Conservation (phyloP, 2,113 vertebrate species). For the Ochotona princeps region DNA sequence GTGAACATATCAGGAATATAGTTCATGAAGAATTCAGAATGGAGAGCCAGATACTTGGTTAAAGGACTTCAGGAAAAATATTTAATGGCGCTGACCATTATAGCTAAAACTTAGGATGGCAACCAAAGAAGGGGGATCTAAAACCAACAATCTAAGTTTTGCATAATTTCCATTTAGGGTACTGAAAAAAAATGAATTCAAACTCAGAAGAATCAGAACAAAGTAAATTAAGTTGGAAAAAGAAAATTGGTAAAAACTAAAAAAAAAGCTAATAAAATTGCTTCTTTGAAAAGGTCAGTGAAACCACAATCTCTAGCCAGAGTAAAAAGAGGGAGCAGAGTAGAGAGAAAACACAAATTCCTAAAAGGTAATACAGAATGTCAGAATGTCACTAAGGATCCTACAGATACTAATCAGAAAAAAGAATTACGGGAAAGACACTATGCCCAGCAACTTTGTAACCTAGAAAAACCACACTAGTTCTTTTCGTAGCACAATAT, state of each 20-base stretch:
- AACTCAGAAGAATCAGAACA: neutral
- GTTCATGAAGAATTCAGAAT: neutral
- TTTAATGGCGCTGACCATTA: neutral
- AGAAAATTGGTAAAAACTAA: neutral
- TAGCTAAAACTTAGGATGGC: too few species aligned
- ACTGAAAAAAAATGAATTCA: neutral
- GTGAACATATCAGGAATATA: neutral
- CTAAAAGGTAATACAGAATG: neutral
- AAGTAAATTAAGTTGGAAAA: neutral
- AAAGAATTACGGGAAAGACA: neutral
- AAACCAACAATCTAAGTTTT: too few species aligned
- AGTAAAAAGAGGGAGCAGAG: neutral
- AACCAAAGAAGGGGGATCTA: too few species aligned
- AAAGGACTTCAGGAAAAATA: slow-evolving; percentile 12
- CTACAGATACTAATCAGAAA: neutral
- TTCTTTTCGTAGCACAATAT: neutral
- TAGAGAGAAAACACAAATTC: neutral
- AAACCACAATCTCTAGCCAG: neutral
- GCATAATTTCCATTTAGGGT: too few species aligned
- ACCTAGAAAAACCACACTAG: neutral
- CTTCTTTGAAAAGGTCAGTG: neutral
- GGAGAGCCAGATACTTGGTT: neutral
- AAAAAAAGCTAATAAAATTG: neutral
- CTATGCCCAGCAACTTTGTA: neutral
- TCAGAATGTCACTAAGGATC: neutral